Evolutionary conservation across 2,113 vertebrate genomes (phyloP), one percentile per base, ranked within the genome.

Genomic region (Melanerpes formicivorus): DNA sequence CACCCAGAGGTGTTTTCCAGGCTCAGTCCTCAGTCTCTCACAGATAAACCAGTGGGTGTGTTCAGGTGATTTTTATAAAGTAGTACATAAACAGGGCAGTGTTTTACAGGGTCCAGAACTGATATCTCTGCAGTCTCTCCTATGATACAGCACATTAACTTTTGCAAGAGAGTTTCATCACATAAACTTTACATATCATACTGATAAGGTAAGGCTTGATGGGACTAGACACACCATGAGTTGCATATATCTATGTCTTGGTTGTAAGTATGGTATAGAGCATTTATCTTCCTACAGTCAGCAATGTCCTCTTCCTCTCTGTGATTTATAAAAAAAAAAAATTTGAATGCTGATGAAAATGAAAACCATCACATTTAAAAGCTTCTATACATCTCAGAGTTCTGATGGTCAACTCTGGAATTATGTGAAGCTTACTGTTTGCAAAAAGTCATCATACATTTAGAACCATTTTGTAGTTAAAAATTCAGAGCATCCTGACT

Each of bases 21-120:
- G 13, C 62, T 67, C 37, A 27, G 44, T 9, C 62, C 58, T 67
- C 42, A 27, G 44, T 11, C 58, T 63, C 50, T 40, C 56, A 32
- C 76, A 64, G 58, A 48, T 29, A 82, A 63, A 73, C 18, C 40
- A 30, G 37, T 4, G 29, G 26, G 37, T 27, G 5, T 2, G 5
- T n/a, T 94, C 87, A 93, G 80, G 37, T 29, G 26, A 16, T 40
- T 60, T 79, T 72, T 79, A 62, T 29, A 42, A 64, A 56, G 42
- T 6, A 58, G 44, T 29, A 69, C 25, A 21, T 22, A 44, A 58
- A 34, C 52, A 81, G 34, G 30, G 29, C 48, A 80, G 64, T 11
- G 5, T 54, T 90, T 26, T 22, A 70, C 23, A 87, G 48, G 60
- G 73, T 30, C 40, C 46, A 80, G 67, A 87, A 70, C 29, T 5